A percentile compares a stretch with the other conserved stretches of the same genome.
Evolutionary conservation across 1,140 invertebrate genomes (phyloP).

Genomic region (Chelonus insularis): DNA sequence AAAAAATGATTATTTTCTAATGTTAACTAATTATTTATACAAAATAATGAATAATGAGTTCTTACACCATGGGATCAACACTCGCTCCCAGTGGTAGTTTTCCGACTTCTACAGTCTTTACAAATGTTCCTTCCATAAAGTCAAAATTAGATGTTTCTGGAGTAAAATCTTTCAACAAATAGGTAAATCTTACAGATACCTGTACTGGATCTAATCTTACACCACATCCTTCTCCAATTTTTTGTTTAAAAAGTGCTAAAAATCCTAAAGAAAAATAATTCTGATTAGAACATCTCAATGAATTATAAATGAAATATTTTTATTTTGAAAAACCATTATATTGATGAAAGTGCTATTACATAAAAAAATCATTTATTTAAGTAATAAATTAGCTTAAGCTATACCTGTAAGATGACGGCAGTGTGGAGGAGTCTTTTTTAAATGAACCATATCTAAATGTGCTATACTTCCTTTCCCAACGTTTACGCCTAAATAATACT

Average conservation of each 20-base stretch:
- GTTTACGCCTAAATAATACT: constrained; percentile 79
- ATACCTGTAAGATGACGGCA: constrained; percentile 78
- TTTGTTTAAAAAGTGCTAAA: constrained; percentile 78
- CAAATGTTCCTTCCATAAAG: constrained; percentile 65
- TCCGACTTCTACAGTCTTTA: constrained; percentile 61
- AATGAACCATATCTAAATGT: constrained; percentile 86
- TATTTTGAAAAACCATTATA: neutral
- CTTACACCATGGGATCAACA: constrained; percentile 74
- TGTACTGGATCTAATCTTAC: constrained; percentile 67
- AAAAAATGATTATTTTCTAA: constrained; percentile 25
- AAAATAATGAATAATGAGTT: too few species aligned
- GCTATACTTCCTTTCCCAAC: constrained; percentile 73
- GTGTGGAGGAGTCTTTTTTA: constrained; percentile 78
- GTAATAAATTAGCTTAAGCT: neutral
- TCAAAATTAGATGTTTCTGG: constrained; percentile 76
- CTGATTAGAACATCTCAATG: too few species aligned
- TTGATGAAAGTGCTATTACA: neutral
- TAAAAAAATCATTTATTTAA: neutral
- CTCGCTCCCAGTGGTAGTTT: constrained; percentile 83
- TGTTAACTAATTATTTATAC: constrained; percentile 5
- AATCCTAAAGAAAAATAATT: constrained; percentile 60
- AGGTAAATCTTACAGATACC: constrained; percentile 82
- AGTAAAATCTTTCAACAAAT: constrained; percentile 75
- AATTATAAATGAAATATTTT: neutral
- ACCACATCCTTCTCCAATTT: constrained; percentile 65